Evolutionary conservation across 2,888 invertebrate species (phyloP), one percentile per base, ranked within the genome.

Genomic region (Eristalinus sepulchralis): DNA sequence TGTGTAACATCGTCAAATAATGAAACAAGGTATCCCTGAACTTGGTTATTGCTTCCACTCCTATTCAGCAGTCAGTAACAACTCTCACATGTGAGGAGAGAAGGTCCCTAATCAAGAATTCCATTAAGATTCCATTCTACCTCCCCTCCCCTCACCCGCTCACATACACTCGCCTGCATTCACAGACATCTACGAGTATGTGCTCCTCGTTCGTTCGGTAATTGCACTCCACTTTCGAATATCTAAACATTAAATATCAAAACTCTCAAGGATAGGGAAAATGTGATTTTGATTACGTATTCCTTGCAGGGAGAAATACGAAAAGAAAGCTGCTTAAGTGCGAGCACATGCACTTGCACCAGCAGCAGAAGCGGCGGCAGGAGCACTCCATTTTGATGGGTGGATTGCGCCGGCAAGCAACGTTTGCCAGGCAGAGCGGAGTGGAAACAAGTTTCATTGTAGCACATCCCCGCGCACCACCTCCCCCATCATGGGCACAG

Each of bases 241-340:
- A 10, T 70, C 36, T 24, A 57, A 70, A 31, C 68, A 70, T 57
- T 70, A 70, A 70, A 59, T 70, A 68, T 68, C 68, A 57, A 68
- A 57, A 57, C 34, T 36, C 34, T 31, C 68, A 70, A 34, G 68
- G 57, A 70, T 10, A 57, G 22, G 24, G 68, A 70, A 70, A 70
- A 70, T 70, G 57, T 57, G 57, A 70, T 70, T 70, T 70, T 70
- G 68, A 70, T 70, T 70, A 70, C 33, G 34, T 22, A 70, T 68
- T 68, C 17, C 55, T 57, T 57, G 24, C 57, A 24, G n/a, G 3
- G 57, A 1, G 6, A 47, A 47, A 2, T 10, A 24, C 20, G 2
- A 22, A 57, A 57, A 57, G 57, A 57, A 57, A 62, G 33, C n/a
- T n/a, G 11, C 24, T 11, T 57, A 27, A 2, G 57, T 57, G 22